These are phyloP conservation scores for Fulica atra DNA, from an alignment of 2,113 vertebrate genomes.

Conservation along the genomic window DNA sequence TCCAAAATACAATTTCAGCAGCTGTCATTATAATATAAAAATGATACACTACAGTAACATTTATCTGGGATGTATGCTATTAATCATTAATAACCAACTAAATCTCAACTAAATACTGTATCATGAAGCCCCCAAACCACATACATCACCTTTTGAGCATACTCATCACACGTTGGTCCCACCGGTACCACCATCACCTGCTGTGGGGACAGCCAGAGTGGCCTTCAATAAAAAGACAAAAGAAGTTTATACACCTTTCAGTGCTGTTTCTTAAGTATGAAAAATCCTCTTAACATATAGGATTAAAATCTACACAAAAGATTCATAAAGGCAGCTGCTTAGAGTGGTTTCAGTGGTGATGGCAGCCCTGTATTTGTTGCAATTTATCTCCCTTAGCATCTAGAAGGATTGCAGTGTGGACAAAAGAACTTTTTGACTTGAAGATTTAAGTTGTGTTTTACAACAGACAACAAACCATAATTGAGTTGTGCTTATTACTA, in stretches of 20 bases:
- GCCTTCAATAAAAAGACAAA: constrained; percentile 78
- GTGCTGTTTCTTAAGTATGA: neutral
- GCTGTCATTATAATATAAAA: neutral
- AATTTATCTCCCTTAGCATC: neutral
- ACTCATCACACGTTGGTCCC: constrained; percentile 92
- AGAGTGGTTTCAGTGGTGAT: neutral
- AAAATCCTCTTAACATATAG: neutral
- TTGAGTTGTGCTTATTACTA: neutral
- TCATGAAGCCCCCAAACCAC: neutral
- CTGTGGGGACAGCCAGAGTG: constrained; percentile 93
- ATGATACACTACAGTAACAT: neutral
- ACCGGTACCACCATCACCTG: constrained; percentile 97
- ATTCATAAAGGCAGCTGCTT: neutral
- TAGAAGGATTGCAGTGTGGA: neutral
- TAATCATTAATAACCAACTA: neutral
- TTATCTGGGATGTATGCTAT: neutral
- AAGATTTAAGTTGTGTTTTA: neutral
- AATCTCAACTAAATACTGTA: neutral
- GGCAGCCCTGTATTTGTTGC: neutral
- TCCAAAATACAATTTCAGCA: neutral
- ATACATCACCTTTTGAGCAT: constrained; percentile 87
- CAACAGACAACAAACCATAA: neutral
- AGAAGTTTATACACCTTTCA: neutral
- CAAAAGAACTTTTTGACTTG: neutral
- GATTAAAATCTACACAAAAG: neutral